Evolutionary conservation across 1,140 invertebrate genomes (phyloP).

Genomic region (Drosophila tani): DNA sequence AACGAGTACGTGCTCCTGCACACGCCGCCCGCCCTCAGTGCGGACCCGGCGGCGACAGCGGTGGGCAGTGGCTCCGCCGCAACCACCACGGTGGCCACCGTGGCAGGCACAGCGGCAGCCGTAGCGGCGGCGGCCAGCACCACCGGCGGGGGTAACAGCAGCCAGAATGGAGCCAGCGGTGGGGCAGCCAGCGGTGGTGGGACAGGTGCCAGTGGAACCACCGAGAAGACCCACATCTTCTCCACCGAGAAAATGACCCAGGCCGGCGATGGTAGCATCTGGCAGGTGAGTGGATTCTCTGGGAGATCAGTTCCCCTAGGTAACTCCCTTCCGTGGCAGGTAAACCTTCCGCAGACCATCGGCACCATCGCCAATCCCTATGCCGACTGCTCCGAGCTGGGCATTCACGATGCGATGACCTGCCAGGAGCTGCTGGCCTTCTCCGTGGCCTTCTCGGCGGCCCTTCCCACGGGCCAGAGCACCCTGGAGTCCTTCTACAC

Average conservation of each 20-base stretch:
- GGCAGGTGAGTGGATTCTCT: slow-evolving; percentile 85
- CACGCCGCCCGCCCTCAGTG: slow-evolving; percentile 86
- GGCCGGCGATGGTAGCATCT: slow-evolving; percentile 91
- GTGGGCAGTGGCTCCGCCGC: slow-evolving; percentile 20
- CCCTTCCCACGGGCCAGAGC: slow-evolving; percentile 94
- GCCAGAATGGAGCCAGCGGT: slow-evolving; percentile 32
- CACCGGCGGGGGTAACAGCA: slow-evolving; percentile 62
- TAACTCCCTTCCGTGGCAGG: slow-evolving; percentile 39
- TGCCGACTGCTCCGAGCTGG: slow-evolving; percentile 86
- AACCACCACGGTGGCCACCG: slow-evolving; percentile 29
- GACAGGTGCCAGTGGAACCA: neutral
- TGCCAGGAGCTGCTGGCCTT: slow-evolving; percentile 96
- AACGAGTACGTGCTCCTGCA: slow-evolving; percentile 93
- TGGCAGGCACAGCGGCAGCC: slow-evolving; percentile 25
- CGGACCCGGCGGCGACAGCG: slow-evolving; percentile 30
- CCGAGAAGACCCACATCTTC: slow-evolving; percentile 89
- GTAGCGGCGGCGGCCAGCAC: slow-evolving; percentile 39
- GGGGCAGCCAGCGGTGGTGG: neutral
- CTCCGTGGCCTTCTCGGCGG: slow-evolving; percentile 95
- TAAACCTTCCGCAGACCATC: slow-evolving; percentile 81
- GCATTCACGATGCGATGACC: slow-evolving; percentile 89
- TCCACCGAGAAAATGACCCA: slow-evolving; percentile 95
- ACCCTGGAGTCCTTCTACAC: slow-evolving; percentile 92
- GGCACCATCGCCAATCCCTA: slow-evolving; percentile 81
- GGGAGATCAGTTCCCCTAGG: neutral